A percentile compares a stretch with the other conserved stretches of the same genome.
These are phyloP conservation scores for Lydus trimaculatus DNA, from an alignment of 2,888 invertebrate species.

Conservation along the genomic window DNA sequence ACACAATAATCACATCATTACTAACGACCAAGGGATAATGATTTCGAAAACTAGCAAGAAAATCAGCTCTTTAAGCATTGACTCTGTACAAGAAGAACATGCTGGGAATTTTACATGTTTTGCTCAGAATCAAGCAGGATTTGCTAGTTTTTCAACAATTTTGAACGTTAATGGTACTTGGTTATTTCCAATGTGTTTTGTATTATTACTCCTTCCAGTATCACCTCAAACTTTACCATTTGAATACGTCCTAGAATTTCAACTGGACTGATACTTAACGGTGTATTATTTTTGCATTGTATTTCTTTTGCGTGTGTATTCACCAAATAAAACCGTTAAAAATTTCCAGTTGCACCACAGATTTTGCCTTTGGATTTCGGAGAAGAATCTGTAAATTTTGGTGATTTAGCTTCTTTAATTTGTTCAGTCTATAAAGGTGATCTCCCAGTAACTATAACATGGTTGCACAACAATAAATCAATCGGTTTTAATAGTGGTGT, in stretches of 20 bases:
- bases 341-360: constrained; percentile 49
- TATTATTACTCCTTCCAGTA: constrained; percentile 31
- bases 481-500: constrained; percentile 46
- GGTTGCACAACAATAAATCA: constrained; percentile 75
- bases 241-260: constrained; percentile 69
- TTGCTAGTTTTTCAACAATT: constrained; percentile 69
- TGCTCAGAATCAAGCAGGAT: constrained; percentile 68
- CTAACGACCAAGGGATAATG: constrained; percentile 63
- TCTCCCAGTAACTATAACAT: constrained; percentile 74
- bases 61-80: constrained; percentile 68
- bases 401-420: constrained; percentile 72
- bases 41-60: constrained; percentile 67
- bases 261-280: constrained; percentile 64
- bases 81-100: constrained; percentile 65
- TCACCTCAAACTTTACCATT: constrained; percentile 71
- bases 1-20: constrained; percentile 62
- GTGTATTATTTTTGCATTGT: background rate
- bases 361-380: constrained; percentile 59
- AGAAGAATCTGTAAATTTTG: constrained; percentile 71
- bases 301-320: constrained; percentile 30
- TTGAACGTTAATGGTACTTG: constrained; percentile 72
- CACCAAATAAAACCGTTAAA: constrained; percentile 55
- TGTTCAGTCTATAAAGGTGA: constrained; percentile 78
- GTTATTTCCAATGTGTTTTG: background rate
- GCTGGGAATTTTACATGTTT: constrained; percentile 67